These are phyloP conservation scores for Papilio glaucus DNA, from an alignment of 1,140 invertebrate species.

Conservation along the genomic window DNA sequence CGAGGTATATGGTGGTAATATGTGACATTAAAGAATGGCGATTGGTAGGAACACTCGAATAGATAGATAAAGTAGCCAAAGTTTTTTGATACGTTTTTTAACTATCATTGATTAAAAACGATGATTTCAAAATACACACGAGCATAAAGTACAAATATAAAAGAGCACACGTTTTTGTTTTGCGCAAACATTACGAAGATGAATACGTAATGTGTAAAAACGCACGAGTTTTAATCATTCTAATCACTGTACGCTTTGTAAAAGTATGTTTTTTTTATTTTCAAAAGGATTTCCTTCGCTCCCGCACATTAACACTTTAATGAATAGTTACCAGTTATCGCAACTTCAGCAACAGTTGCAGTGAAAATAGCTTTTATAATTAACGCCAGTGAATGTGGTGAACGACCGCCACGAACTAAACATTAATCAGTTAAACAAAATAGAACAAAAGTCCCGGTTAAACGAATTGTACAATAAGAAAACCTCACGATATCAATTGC, in stretches of 20 bases:
- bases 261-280: slow-evolving; percentile 5
- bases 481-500: slow-evolving; percentile 26
- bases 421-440: slow-evolving; percentile 30
- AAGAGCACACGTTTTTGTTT: background rate
- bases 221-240: slow-evolving; percentile 13
- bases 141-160: background rate
- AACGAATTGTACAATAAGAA: slow-evolving; percentile 26
- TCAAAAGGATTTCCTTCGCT: slow-evolving; percentile 21
- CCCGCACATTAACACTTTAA: slow-evolving; percentile 18
- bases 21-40: too few relatives aligned
- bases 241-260: slow-evolving; percentile 1
- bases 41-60: too few relatives aligned
- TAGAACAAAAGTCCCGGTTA: slow-evolving; percentile 24
- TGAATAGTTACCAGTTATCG: slow-evolving; percentile 26
- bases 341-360: slow-evolving; percentile 31
- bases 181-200: background rate
- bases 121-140: background rate
- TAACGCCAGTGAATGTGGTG: slow-evolving; percentile 25
- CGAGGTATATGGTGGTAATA: too few relatives aligned
- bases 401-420: slow-evolving; percentile 25
- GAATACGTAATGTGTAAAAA: background rate
- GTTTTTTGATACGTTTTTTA: background rate
- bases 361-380: slow-evolving; percentile 36
- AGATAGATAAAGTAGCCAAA: too few relatives aligned
- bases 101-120: background rate